These are phyloP conservation scores for Hyperopisus bebe DNA, from an alignment of 2,113 vertebrate genomes.

Conservation along the genomic window DNA sequence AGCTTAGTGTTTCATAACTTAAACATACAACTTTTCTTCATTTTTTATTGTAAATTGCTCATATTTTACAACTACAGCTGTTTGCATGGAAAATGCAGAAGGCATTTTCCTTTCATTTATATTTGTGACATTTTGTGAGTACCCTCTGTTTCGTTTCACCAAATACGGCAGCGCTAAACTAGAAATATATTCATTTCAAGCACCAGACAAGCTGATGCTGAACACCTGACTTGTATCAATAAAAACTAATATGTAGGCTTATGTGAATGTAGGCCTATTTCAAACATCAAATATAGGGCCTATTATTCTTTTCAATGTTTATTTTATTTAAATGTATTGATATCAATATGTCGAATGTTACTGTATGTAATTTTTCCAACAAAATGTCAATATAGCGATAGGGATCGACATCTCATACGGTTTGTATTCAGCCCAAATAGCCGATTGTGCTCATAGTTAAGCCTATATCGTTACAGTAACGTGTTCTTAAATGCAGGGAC, in stretches of 20 bases:
- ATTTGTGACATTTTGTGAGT: too few relatives aligned
- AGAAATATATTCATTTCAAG: background rate
- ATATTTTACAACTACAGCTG: too few relatives aligned
- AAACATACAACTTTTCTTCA: background rate
- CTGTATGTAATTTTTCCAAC: background rate
- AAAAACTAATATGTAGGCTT: background rate
- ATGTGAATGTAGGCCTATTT: background rate
- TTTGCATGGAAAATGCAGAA: too few relatives aligned
- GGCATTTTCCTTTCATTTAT: too few relatives aligned
- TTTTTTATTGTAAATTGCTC: background rate
- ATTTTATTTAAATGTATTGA: background rate
- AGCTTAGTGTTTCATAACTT: background rate
- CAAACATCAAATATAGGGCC: background rate
- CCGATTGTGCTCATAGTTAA: background rate
- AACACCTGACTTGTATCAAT: background rate
- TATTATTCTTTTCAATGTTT: background rate
- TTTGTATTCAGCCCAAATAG: background rate
- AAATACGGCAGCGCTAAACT: background rate
- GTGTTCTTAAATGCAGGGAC: background rate
- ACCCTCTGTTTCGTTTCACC: too few relatives aligned
- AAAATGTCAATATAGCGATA: background rate
- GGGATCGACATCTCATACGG: background rate
- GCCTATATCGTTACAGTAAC: background rate
- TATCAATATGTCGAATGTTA: background rate
- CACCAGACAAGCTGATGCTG: background rate